These are phyloP conservation scores for Pammene fasciana DNA, from an alignment of 2,888 invertebrate species.

Conservation along the genomic window DNA sequence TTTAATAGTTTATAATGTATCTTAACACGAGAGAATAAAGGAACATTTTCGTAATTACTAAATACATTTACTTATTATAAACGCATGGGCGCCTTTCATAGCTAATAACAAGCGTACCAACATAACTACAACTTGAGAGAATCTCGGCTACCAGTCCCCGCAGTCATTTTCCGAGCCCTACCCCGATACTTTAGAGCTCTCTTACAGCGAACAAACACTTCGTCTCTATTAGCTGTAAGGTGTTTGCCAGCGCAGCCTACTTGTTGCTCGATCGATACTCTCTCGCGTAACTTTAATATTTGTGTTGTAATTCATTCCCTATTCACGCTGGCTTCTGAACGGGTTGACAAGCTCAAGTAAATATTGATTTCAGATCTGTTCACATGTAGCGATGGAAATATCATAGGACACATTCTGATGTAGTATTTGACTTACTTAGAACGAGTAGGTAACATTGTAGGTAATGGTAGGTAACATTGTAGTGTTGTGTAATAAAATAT, in stretches of 20 bases:
- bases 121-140: background rate
- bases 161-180: background rate
- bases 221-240: slow-evolving; percentile 8
- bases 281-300: background rate
- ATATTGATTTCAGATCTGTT: background rate
- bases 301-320: slow-evolving; percentile 13
- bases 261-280: slow-evolving; percentile 29
- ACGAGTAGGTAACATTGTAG: too few relatives aligned
- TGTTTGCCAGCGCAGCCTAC: slow-evolving; percentile 24
- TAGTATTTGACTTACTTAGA: background rate
- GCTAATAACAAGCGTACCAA: background rate
- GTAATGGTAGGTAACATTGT: too few relatives aligned
- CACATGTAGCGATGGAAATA: background rate
- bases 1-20: too few relatives aligned
- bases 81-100: too few relatives aligned
- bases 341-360: background rate
- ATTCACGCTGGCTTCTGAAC: background rate
- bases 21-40: too few relatives aligned
- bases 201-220: slow-evolving; percentile 11
- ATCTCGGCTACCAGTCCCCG: background rate
- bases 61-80: too few relatives aligned
- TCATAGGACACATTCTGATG: background rate
- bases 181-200: slow-evolving; percentile 2
- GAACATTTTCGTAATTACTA: too few relatives aligned
- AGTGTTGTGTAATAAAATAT: too few relatives aligned